phyloP scores from a whole-genome alignment of 2,113 vertebrate species.

The Cichladusa arquata region DNA sequence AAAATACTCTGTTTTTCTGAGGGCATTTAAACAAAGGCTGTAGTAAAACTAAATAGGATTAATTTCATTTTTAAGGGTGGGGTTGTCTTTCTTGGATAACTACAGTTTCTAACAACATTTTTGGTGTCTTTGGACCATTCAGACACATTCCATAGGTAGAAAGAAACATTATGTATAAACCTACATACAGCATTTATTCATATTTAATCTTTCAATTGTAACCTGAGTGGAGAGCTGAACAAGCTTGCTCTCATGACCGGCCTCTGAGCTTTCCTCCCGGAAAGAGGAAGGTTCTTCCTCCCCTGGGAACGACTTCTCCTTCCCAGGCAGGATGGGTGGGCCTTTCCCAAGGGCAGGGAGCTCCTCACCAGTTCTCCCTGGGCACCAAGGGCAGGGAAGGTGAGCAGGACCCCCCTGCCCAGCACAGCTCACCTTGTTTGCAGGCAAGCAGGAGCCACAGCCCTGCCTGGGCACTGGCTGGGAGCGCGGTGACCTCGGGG shows the following conservation, averaged over 20 bases:
- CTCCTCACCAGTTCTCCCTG: neutral
- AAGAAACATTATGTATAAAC: constrained; percentile 32
- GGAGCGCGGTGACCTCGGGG: fast-evolving
- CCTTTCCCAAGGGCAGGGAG: neutral
- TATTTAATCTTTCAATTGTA: constrained; percentile 35
- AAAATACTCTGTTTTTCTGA: neutral
- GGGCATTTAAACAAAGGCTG: constrained; percentile 4
- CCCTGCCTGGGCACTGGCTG: neutral
- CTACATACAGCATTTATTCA: constrained; percentile 42
- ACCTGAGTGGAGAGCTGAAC: neutral
- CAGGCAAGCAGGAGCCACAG: neutral
- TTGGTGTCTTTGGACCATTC: constrained; percentile 23
- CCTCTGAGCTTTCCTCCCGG: neutral
- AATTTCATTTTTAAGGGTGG: neutral
- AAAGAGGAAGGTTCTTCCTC: neutral
- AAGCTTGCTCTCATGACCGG: neutral
- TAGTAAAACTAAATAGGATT: constrained; percentile 20
- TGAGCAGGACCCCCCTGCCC: neutral
- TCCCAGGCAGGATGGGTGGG: neutral
- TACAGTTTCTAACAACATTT: neutral
- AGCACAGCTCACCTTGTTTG: neutral
- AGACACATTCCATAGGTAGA: constrained; percentile 38
- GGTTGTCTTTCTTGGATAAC: neutral
- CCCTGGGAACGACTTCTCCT: neutral
- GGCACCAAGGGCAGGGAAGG: neutral